Evolutionary conservation across 2,113 vertebrate genomes (phyloP).

Genomic region (Myocastor coypus): DNA sequence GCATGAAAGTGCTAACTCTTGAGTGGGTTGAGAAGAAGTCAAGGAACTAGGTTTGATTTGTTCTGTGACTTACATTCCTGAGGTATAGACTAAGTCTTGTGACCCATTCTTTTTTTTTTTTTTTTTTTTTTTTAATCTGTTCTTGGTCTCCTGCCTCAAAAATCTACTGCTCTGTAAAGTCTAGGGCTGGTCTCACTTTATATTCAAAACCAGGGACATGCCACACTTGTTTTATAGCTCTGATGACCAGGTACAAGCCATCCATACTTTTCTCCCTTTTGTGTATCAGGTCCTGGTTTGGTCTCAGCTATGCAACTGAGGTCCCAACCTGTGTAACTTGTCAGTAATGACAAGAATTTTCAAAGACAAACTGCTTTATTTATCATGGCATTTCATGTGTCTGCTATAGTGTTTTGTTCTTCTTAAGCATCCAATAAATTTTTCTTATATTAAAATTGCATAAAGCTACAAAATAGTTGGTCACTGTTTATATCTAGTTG

Average conservation of each 20-base stretch:
- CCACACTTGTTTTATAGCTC: background rate
- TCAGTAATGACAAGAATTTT: background rate
- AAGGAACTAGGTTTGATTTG: background rate
- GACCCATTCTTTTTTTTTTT: background rate
- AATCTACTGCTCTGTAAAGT: background rate
- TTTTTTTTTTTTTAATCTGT: background rate
- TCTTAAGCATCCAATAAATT: background rate
- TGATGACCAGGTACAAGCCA: background rate
- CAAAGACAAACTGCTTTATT: background rate
- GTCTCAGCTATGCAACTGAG: background rate
- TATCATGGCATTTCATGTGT: background rate
- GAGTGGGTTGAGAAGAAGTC: background rate
- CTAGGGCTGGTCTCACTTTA: background rate
- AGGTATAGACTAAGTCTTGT: background rate
- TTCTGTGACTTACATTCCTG: background rate
- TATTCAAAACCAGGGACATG: background rate
- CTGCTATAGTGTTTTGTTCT: background rate
- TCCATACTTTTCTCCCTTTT: background rate
- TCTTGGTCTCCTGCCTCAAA: background rate
- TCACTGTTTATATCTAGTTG: background rate
- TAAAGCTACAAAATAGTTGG: constrained; percentile 16
- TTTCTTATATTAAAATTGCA: constrained; percentile 6
- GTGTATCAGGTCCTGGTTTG: background rate
- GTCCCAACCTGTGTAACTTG: background rate
- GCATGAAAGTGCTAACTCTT: background rate